Base-by-base conservation (phyloP, 2,888 invertebrate genomes). In the Colletes collaris region DNA sequence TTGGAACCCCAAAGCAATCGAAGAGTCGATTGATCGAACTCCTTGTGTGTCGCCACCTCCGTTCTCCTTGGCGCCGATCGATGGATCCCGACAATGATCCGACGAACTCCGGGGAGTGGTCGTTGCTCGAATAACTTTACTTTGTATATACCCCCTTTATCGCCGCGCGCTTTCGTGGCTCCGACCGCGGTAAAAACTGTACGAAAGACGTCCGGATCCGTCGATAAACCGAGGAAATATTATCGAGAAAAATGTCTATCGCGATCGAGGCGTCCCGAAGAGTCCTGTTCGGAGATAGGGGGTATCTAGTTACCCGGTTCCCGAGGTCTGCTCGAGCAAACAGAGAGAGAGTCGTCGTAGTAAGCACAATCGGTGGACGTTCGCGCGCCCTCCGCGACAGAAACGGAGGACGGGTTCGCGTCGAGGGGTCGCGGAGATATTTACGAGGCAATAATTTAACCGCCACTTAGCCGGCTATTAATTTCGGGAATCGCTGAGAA, bases 381-480 rank as follows among this genome's bases (percentile, higher is more conserved):
- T 58, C 58, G 56, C 67, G 49, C 67, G 58, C 67, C 67, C 67
- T 40, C 40, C 40, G 6, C 35, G 67, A 49, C 67, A 58, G 55
- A 55, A 58, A 58, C 67, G 67, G 67, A 67, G 8, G 58, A 49
- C 84, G 87, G 80, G 84, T 74, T 81, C 81, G 84, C 81, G 59
- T 50, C 81, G 89, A 90, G 90, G 90, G 62, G 62, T 62, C 89
- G 89, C 87, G 84, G 82, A 85, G 91, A 92, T 93, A 92, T 92
- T 93, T 93, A 93, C 92, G 93, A 92, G 92, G 93, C 91, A 92
- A 93, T 92, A 93, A 92, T 92, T 93, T 92, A 92, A 92, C 92
- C 92, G 91, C 90, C 92, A 92, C 92, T 93, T 93, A 93, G 92
- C 87, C 90, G 86, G 91, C 92, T 92, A 93, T 92, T 93, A 92